Conservation (phyloP, 2,113 vertebrate species). For the Parus major region DNA sequence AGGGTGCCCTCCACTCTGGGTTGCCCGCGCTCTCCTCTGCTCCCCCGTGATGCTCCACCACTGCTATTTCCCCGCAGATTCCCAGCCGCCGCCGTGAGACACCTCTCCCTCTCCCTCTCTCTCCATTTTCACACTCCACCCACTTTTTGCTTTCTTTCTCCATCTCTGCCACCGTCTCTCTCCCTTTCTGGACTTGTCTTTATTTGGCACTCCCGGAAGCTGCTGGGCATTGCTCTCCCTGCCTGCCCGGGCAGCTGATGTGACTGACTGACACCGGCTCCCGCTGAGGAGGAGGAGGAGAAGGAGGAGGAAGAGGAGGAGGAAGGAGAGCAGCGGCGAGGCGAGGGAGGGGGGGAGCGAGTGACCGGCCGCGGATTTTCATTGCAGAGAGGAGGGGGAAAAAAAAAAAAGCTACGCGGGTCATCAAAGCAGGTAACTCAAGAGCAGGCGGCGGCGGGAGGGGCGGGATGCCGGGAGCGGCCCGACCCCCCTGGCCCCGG, state of each 20-base stretch:
- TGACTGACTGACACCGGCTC: conserved; percentile 76
- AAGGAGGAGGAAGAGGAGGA: neutral
- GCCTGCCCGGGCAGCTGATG: conserved; percentile 40
- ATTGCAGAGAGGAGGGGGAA: neutral
- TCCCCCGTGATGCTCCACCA: neutral
- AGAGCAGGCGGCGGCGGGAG: neutral
- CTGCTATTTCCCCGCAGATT: neutral
- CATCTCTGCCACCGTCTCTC: conserved; percentile 52
- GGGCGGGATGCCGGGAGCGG: neutral
- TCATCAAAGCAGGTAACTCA: conserved; percentile 60
- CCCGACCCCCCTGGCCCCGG: neutral
- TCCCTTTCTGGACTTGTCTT: conserved; percentile 74
- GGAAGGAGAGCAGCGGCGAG: neutral
- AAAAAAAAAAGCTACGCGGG: neutral
- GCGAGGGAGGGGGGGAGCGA: neutral
- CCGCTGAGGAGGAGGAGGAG: conserved; percentile 33
- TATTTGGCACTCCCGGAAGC: conserved; percentile 93
- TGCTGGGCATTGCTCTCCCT: conserved; percentile 64
- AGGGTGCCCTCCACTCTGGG: neutral
- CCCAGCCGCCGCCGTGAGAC: neutral
- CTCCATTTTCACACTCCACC: conserved; percentile 53
- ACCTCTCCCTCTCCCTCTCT: conserved; percentile 3
- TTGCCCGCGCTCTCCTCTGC: neutral
- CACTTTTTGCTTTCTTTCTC: conserved; percentile 66
- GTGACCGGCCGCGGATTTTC: conserved; percentile 42